A percentile compares a stretch with the other conserved stretches of the same genome.
Conservation (phyloP, 2,888 invertebrate genomes). For the Oligia latruncula region DNA sequence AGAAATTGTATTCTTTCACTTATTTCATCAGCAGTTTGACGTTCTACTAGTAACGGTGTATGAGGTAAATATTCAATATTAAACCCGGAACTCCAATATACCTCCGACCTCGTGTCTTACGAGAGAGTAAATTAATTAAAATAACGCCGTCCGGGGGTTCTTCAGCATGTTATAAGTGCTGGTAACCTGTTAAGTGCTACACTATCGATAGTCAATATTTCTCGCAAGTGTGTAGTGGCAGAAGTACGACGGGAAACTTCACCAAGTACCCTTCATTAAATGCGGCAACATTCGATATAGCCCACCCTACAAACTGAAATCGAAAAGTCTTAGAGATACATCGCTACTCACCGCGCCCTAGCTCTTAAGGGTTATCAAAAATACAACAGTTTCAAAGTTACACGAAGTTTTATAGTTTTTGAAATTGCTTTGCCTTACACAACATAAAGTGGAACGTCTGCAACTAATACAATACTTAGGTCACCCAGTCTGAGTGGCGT, state of each 20-base stretch:
- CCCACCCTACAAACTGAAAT: slow-evolving; percentile 39
- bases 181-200: slow-evolving; percentile 48
- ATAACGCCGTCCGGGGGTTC: slow-evolving; percentile 21
- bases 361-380: slow-evolving; percentile 51
- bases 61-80: slow-evolving; percentile 54
- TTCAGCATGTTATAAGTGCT: slow-evolving; percentile 44
- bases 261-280: slow-evolving; percentile 49
- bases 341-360: slow-evolving; percentile 5
- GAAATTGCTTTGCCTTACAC: slow-evolving; percentile 58
- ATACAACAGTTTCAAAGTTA: slow-evolving; percentile 58
- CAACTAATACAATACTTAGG: slow-evolving; percentile 57
- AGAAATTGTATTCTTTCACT: slow-evolving; percentile 25
- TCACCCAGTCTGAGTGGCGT: slow-evolving; percentile 48
- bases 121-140: slow-evolving; percentile 49
- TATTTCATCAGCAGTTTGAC: slow-evolving; percentile 47
- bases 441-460: slow-evolving; percentile 53
- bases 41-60: slow-evolving; percentile 35
- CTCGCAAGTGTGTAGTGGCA: slow-evolving; percentile 46
- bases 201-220: slow-evolving; percentile 66
- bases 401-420: slow-evolving; percentile 53
- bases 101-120: slow-evolving; percentile 23
- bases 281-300: slow-evolving; percentile 29
- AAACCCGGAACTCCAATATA: slow-evolving; percentile 42
- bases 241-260: slow-evolving; percentile 48
- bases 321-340: slow-evolving; percentile 26